A percentile compares a stretch with the other conserved stretches of the same genome.
Conservation (phyloP, 2,797 vertebrate genomes). For the Pelodytes ibericus region DNA sequence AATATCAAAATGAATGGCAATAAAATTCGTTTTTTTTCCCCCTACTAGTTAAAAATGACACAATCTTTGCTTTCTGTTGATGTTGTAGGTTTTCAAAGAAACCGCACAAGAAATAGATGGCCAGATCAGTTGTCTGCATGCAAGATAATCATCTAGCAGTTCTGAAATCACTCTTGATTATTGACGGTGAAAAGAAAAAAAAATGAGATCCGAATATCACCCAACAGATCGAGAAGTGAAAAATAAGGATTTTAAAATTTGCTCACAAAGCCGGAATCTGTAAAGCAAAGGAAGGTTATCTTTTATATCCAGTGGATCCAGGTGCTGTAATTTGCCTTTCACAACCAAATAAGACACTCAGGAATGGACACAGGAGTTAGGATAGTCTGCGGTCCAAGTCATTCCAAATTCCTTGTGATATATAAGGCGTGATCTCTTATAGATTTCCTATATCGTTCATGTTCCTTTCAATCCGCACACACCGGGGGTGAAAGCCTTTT, state of each 20-base stretch:
- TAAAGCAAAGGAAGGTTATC: too few relatives aligned
- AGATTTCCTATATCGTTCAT: slow-evolving; percentile 20
- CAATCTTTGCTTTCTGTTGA: background rate
- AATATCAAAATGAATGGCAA: background rate
- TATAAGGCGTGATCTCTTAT: slow-evolving; percentile 9
- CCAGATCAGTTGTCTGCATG: background rate
- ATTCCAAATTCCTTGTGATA: slow-evolving; percentile 22
- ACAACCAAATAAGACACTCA: slow-evolving; percentile 30
- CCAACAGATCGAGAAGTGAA: too few relatives aligned
- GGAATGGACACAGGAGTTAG: slow-evolving; percentile 1
- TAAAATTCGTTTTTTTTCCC: background rate
- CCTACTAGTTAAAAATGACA: background rate
- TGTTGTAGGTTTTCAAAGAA: background rate
- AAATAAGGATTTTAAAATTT: too few relatives aligned
- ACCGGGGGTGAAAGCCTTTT: background rate
- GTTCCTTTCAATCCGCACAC: background rate
- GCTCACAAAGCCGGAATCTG: too few relatives aligned
- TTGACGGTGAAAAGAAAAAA: background rate
- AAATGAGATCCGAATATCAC: too few relatives aligned
- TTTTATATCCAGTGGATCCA: too few relatives aligned
- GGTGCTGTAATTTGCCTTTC: slow-evolving; percentile 11
- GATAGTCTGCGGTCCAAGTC: slow-evolving; percentile 7
- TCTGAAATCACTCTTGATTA: background rate
- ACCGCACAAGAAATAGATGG: background rate
- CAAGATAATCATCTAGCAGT: background rate